Evolutionary conservation across 2,797 vertebrate species (phyloP), one percentile per base, ranked within the genome.

Genomic region (Myripristis jacobus): DNA sequence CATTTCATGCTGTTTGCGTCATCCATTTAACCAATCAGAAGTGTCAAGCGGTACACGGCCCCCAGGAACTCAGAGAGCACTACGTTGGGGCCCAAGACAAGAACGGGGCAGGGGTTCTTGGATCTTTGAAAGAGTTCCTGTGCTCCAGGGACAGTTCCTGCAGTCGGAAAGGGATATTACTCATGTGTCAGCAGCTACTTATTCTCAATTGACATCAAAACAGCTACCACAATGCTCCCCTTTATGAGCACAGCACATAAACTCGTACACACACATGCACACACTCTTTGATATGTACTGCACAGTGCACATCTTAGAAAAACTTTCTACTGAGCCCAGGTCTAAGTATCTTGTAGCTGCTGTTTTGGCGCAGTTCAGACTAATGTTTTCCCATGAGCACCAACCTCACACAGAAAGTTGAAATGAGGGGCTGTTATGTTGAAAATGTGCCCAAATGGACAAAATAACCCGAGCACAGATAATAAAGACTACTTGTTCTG

Each of bases 371-470:
- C 19, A 63, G 36, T 66, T 72, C 48, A 62, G 36, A 13, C 43
- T 41, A 43, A 16, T 56, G 71, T 79, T 83, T 80, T 80, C 79
- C 77, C 70, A 54, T 24, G 66, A 77, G 81, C 3, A 52, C 22
- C 22, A 21, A 44, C 55, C 25, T 83, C 56, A 7, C 8, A 64
- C 47, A 52, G 46, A 66, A 60, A 73, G 75, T 81, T 80, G 61
- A 81, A 58, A 77, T 4, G 2, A 12, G 11, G 10, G 56, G 36
- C 54, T 9, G 57, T 1, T 59, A 46, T 25, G 41, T 48, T 52
- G n/a, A 73, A 80, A 80, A 70, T 46, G 53, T 41, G 60, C 25
- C 54, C 13, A 63, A 79, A 73, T 21, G 57, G 3, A 9, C 46
- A 50, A 66, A 81, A 79, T 41, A 51, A 75, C 46, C 36, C 55